Evolutionary conservation across 2,888 invertebrate genomes (phyloP).

Genomic region (Drosophila flavopinicola): DNA sequence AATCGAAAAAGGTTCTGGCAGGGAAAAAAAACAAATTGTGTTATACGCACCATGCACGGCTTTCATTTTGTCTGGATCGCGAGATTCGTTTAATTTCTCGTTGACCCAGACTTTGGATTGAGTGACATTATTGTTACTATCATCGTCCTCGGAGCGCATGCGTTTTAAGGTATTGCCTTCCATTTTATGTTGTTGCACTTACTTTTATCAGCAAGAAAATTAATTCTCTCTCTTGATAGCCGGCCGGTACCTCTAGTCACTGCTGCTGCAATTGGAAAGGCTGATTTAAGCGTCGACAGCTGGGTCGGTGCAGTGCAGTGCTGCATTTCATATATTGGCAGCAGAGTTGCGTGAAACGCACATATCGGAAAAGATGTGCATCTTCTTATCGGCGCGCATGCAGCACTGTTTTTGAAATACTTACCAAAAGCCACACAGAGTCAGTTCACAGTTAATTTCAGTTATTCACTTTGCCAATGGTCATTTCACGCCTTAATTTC

Average conservation of each 20-base stretch:
- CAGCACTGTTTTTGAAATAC: no score
- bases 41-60: conserved; percentile 69
- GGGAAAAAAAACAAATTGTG: neutral
- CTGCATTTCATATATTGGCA: neutral
- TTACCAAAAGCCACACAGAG: no score
- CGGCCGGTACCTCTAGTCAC: neutral
- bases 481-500: no score
- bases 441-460: no score
- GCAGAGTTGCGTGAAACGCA: neutral
- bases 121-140: conserved; percentile 56
- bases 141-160: conserved; percentile 60
- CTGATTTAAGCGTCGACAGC: neutral
- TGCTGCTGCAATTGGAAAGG: conserved; percentile 11
- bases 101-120: conserved; percentile 71
- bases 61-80: conserved; percentile 71
- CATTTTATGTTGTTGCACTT: conserved; percentile 23
- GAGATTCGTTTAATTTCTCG: conserved; percentile 62
- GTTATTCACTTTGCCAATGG: no score
- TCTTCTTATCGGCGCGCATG: neutral
- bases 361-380: no score
- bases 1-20: no score
- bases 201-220: neutral
- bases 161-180: conserved; percentile 49
- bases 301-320: neutral
- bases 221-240: neutral